Percentiles rank a stretch among this genome's conserved stretches.
Evolutionary conservation across 2,797 vertebrate species (phyloP).

Genomic region (Microchirus variegatus): DNA sequence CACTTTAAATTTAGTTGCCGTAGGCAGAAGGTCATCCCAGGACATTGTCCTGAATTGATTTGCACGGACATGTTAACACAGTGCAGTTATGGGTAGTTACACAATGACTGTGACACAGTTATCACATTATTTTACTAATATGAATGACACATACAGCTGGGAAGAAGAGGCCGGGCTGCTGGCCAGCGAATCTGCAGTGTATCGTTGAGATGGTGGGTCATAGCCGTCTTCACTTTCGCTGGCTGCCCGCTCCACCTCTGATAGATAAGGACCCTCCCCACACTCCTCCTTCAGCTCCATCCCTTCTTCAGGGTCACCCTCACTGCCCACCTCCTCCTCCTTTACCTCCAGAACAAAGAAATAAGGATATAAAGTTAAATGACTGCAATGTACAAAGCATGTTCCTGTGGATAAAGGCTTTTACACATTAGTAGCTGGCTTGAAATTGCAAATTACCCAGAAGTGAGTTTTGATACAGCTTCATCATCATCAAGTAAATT

Average conservation of each 20-base stretch:
- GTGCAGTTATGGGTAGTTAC: background rate
- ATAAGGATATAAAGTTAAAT: constrained; percentile 1
- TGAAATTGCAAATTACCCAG: too few relatives aligned
- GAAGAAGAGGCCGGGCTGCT: constrained; percentile 99
- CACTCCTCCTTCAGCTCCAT: constrained; percentile 96
- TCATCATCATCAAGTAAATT: too few relatives aligned
- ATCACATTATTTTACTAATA: too few relatives aligned
- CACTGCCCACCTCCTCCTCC: constrained; percentile 94
- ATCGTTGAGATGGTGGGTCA: constrained; percentile 94
- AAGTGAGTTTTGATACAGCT: too few relatives aligned
- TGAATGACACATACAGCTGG: constrained; percentile 89
- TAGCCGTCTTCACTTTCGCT: constrained; percentile 98
- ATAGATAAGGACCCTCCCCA: constrained; percentile 93
- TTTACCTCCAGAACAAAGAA: constrained; percentile 85
- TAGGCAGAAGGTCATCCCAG: constrained; percentile 7
- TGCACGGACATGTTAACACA: background rate
- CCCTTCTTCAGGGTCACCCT: constrained; percentile 84
- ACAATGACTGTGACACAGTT: background rate
- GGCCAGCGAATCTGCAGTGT: constrained; percentile 94
- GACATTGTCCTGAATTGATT: background rate
- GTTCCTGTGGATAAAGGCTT: background rate
- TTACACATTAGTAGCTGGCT: too few relatives aligned
- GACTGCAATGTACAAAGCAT: background rate
- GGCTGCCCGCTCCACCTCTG: constrained; percentile 94
- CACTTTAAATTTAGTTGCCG: background rate